Evolutionary conservation across 1,140 invertebrate genomes (phyloP).

Genomic region (Aphaenogaster rudis): DNA sequence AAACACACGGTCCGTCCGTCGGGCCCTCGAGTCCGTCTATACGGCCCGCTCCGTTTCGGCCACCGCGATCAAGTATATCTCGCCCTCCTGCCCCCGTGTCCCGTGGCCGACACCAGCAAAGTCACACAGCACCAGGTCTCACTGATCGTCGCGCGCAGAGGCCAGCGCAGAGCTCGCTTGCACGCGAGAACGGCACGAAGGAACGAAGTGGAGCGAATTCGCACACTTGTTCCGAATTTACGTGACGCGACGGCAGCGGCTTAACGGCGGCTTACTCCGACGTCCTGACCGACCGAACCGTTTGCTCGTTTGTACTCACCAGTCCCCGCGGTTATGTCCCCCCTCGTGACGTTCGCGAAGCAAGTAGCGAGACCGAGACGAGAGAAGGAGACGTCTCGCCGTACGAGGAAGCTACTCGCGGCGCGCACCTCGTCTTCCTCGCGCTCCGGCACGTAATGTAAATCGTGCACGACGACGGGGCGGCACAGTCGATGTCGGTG

Average conservation of each 20-base stretch:
- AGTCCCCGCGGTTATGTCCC: neutral
- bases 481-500: conserved; percentile 27
- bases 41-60: neutral
- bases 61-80: neutral
- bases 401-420: conserved; percentile 28
- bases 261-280: neutral
- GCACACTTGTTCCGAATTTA: neutral
- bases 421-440: conserved; percentile 34
- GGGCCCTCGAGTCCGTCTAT: neutral
- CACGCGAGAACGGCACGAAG: neutral
- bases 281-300: conserved; percentile 22
- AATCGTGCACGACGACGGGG: conserved; percentile 1
- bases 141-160: neutral
- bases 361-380: neutral
- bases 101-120: neutral
- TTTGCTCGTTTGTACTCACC: neutral
- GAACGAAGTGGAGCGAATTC: neutral
- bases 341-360: conserved; percentile 4
- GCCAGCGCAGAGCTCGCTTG: neutral
- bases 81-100: neutral
- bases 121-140: conserved; percentile 1
- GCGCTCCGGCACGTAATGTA: conserved; percentile 10
- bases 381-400: neutral
- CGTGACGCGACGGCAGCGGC: neutral
- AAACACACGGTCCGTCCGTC: conserved; percentile 41